A percentile compares a stretch with the other conserved stretches of the same genome.
Evolutionary conservation across 2,888 invertebrate species (phyloP).

Genomic region (Vesta saturnalis): DNA sequence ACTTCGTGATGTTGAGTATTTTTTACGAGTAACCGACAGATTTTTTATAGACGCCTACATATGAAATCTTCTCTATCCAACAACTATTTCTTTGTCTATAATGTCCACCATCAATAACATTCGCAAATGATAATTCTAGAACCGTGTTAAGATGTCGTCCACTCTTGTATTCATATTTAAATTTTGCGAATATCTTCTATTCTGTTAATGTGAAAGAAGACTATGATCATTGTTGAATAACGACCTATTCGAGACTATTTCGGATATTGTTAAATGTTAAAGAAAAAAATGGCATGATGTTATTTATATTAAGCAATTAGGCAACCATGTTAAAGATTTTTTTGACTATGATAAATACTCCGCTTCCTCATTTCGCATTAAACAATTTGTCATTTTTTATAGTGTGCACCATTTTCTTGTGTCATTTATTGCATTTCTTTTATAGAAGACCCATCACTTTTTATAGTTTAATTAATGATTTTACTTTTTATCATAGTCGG

Average conservation of each 20-base stretch:
- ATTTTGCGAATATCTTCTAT: no score
- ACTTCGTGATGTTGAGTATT: slow-evolving; percentile 33
- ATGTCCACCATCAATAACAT: neutral
- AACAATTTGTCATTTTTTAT: no score
- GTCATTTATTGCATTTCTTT: no score
- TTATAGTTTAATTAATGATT: no score
- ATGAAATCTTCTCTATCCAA: slow-evolving; percentile 21
- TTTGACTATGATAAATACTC: no score
- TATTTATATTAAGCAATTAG: no score
- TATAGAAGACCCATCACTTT: no score
- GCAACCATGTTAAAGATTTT: no score
- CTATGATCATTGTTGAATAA: neutral
- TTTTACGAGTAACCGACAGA: slow-evolving; percentile 18
- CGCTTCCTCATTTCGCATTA: no score
- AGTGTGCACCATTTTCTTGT: no score
- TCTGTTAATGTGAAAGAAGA: neutral
- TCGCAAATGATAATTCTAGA: neutral
- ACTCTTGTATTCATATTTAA: neutral
- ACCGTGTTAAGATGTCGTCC: slow-evolving; percentile 7
- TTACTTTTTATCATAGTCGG: no score
- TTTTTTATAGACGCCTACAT: slow-evolving; percentile 33
- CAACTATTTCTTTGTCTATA: slow-evolving; percentile 4
- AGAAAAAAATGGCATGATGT: neutral
- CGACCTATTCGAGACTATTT: no score
- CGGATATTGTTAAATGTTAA: neutral